These are phyloP conservation scores for Lagocephalus sceleratus DNA, from an alignment of 2,797 vertebrate genomes.

Conservation along the genomic window DNA sequence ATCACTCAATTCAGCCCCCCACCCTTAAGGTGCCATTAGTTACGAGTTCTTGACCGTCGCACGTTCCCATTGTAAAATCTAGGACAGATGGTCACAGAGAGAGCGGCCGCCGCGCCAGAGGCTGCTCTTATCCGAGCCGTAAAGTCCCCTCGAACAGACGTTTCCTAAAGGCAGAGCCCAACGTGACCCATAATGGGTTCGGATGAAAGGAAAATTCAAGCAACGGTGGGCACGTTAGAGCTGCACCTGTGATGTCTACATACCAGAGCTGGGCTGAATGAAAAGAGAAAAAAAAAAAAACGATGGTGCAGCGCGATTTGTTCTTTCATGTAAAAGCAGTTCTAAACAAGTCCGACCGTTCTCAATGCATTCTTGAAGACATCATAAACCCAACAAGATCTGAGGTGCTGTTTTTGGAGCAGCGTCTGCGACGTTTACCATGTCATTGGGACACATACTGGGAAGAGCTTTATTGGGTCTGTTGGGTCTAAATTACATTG, in stretches of 20 bases:
- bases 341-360: not conserved
- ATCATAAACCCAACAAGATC: not conserved
- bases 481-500: too few relatives aligned
- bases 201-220: conserved; percentile 19
- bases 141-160: conserved; percentile 28
- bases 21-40: conserved; percentile 76
- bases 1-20: conserved; percentile 36
- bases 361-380: not conserved
- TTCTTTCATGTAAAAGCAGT: not conserved
- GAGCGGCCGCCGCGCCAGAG: conserved; percentile 54
- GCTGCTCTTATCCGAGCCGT: conserved; percentile 62
- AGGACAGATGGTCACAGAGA: conserved; percentile 66
- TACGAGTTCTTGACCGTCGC: conserved; percentile 64
- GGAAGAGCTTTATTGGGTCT: too few relatives aligned
- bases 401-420: too few relatives aligned
- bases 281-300: too few relatives aligned
- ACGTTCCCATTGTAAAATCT: conserved; percentile 71
- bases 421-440: too few relatives aligned
- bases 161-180: conserved; percentile 32
- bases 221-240: conserved; percentile 4
- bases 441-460: too few relatives aligned
- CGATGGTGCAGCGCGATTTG: not conserved
- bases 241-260: not conserved
- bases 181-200: conserved; percentile 14
- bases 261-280: too few relatives aligned